Percentiles rank a stretch among this genome's conserved stretches.
Conservation (phyloP, 1,140 invertebrate genomes). For the Musca domestica region DNA sequence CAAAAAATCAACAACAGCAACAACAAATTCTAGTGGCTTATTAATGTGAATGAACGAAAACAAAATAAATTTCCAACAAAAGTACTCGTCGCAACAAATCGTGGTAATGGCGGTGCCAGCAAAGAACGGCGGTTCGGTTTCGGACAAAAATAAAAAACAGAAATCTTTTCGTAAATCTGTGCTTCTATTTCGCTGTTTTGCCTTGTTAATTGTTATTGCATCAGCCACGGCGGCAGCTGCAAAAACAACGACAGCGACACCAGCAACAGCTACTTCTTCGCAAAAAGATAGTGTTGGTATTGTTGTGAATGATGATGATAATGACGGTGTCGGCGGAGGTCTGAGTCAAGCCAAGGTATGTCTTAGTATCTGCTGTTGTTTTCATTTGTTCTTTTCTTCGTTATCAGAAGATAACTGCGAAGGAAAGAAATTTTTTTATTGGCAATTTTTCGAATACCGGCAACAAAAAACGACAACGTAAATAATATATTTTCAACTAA, state of each 20-base stretch:
- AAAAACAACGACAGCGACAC: background rate
- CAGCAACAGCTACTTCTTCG: slow-evolving; percentile 2
- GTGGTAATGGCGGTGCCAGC: background rate
- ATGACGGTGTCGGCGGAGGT: background rate
- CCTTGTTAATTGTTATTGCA: slow-evolving; percentile 42
- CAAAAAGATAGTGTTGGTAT: slow-evolving; percentile 4
- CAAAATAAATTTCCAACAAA: slow-evolving; percentile 17
- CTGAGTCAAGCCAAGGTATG: slow-evolving; percentile 11
- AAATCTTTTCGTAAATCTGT: slow-evolving; percentile 12
- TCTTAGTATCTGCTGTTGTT: background rate
- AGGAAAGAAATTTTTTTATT: background rate
- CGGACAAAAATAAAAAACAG: background rate
- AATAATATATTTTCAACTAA: slow-evolving; percentile 33
- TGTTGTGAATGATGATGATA: background rate
- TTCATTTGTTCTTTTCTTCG: background rate
- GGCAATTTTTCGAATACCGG: background rate
- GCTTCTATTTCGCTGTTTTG: slow-evolving; percentile 31
- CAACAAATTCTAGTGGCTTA: background rate
- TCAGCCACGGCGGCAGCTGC: slow-evolving; percentile 34
- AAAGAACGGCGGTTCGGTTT: background rate
- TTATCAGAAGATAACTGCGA: background rate
- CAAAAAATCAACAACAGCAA: background rate
- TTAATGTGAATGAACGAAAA: slow-evolving; percentile 8
- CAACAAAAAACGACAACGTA: slow-evolving; percentile 30
- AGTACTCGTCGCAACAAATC: background rate